Evolutionary conservation across 2,113 vertebrate species (phyloP).

Genomic region (Chloropsis cyanopogon): DNA sequence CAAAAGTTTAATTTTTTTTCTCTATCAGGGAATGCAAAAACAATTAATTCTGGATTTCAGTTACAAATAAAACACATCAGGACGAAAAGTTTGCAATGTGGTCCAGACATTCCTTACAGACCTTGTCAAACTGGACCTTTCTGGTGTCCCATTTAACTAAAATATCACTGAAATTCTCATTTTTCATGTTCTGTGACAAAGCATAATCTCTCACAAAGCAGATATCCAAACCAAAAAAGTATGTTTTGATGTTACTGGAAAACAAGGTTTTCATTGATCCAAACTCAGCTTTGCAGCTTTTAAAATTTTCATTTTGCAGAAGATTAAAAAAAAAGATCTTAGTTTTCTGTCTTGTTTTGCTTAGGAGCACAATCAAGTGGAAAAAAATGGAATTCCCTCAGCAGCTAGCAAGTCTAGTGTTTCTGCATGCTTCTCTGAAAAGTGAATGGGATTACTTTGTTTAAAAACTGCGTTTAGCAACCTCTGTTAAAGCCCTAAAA

Average conservation of each 20-base stretch:
- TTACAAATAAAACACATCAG: not conserved
- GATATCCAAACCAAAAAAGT: not conserved
- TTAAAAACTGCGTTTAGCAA: conserved; percentile 60
- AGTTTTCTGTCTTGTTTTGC: not conserved
- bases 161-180: not conserved
- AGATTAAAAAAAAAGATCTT: not conserved
- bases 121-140: not conserved
- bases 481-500: conserved; percentile 38
- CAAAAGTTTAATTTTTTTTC: not conserved
- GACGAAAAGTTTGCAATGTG: not conserved
- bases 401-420: conserved; percentile 21
- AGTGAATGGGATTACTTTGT: conserved; percentile 60
- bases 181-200: not conserved
- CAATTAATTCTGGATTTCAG: not conserved
- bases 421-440: conserved; percentile 30
- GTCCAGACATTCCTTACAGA: not conserved
- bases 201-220: not conserved
- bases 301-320: not conserved
- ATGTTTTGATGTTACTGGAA: conserved; percentile 10
- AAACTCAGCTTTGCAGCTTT: not conserved
- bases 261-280: conserved; percentile 23
- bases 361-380: conserved; percentile 20
- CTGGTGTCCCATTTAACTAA: not conserved
- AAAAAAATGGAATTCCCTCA: not conserved
- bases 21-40: not conserved